Conservation (phyloP, 2,797 vertebrate species). For the Sebastes umbrosus region DNA sequence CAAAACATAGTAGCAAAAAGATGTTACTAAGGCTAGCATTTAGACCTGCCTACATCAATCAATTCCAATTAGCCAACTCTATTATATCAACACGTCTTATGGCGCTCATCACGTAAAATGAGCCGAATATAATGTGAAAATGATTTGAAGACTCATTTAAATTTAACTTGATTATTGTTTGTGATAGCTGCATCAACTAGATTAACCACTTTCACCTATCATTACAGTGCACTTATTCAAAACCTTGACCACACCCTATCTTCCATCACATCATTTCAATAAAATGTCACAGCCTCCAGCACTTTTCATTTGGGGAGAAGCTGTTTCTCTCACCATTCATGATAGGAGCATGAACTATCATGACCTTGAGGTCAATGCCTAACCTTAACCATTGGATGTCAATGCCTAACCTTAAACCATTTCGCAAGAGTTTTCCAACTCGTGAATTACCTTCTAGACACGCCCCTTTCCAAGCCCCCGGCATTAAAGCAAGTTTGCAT, state of each 20-base stretch:
- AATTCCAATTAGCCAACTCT: too few relatives aligned
- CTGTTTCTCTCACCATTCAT: background rate
- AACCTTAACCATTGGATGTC: too few relatives aligned
- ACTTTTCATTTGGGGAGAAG: background rate
- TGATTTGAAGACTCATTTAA: background rate
- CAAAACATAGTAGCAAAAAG: too few relatives aligned
- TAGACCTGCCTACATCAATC: too few relatives aligned
- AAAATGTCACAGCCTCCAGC: background rate
- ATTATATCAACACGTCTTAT: background rate
- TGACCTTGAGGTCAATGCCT: too few relatives aligned
- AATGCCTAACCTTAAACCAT: too few relatives aligned
- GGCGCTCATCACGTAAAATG: background rate
- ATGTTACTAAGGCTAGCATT: too few relatives aligned
- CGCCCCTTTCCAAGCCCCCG: too few relatives aligned
- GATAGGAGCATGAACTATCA: background rate
- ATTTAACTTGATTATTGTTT: background rate
- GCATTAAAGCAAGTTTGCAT: too few relatives aligned
- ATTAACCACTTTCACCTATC: background rate
- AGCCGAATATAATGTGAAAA: background rate
- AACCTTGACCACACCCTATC: background rate
- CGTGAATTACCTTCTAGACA: too few relatives aligned
- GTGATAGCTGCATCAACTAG: background rate
- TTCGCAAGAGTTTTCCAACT: too few relatives aligned
- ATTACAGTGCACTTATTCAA: background rate
- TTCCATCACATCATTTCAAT: background rate